Evolutionary conservation across 2,797 vertebrate genomes (phyloP), one percentile per base, ranked within the genome.

Genomic region (Nothura maculosa): DNA sequence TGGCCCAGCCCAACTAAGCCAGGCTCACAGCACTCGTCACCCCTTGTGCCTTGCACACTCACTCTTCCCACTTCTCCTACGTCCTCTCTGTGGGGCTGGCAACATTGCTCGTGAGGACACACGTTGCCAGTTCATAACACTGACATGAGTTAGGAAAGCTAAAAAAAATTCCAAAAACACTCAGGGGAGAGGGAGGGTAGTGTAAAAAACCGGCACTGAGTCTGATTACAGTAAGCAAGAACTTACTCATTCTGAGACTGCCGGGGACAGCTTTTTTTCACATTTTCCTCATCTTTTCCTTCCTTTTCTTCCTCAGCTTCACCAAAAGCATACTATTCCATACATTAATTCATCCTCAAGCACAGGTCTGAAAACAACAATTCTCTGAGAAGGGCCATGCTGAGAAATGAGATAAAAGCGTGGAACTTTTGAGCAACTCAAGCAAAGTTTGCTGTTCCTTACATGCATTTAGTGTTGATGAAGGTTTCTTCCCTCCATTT

Each of bases 21-120:
- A 22, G 27, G 13, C 17, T 50, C 47, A 30, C 45, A 62, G 60
- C 82, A 64, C 8, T 47, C 4, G 21, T 22, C n/a, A 25, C 20
- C 13, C 4, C 10, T 3, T 7, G 8, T 79, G 83, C 36, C 5
- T 78, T 45, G 32, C 61, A 55, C 18, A 11, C n/a, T 62, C 42
- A 16, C 1, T 0, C 20, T 92, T 83, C 8, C 28, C n/a, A 22
- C 28, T 13, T 48, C 64, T 34, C 45, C 9, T 5, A 1, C 3
- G 9, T 2, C 19, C 8, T 60, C 18, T 47, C 36, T 4, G 38
- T 40, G n/a, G 34, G 28, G 9, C n/a, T 86, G 62, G 27, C 70
- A 43, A 34, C 3, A 3, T 14, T 63, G 30, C 47, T 57, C 74
- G 25, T 0, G 3, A 58, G 78, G 32, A 76, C 16, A 1, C 0